These are phyloP conservation scores for Aphrophora alni DNA, from an alignment of 2,888 invertebrate species.

Conservation along the genomic window DNA sequence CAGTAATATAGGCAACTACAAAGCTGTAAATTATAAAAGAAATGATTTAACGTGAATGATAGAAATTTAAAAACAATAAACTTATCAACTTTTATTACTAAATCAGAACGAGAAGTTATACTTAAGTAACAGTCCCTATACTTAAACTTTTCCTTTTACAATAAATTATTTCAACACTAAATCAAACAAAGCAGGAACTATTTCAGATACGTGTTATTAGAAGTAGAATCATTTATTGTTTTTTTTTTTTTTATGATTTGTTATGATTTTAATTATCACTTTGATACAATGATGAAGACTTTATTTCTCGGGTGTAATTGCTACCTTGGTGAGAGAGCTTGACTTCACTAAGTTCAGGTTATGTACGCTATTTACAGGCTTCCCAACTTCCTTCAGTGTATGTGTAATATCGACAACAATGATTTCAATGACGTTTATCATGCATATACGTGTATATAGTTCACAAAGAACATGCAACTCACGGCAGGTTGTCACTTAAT, in stretches of 20 bases:
- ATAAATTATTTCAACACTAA: background rate
- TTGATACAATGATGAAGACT: background rate
- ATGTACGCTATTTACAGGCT: background rate
- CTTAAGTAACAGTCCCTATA: background rate
- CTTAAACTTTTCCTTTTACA: background rate
- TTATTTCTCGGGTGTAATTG: background rate
- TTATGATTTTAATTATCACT: background rate
- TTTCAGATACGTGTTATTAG: background rate
- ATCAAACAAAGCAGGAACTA: background rate
- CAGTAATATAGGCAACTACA: background rate
- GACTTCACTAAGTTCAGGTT: background rate
- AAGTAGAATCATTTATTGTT: background rate
- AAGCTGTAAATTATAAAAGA: background rate
- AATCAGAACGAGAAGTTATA: background rate
- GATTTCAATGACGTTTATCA: background rate
- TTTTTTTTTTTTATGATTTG: background rate
- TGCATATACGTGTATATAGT: background rate
- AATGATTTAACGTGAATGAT: background rate
- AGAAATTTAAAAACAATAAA: conserved; percentile 6
- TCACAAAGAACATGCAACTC: background rate
- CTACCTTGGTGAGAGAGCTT: background rate
- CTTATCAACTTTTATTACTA: background rate
- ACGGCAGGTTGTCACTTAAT: background rate
- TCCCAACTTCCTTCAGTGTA: background rate
- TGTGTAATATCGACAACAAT: background rate